Evolutionary conservation across 2,113 vertebrate genomes (phyloP), one percentile per base, ranked within the genome.

Genomic region (Limanda limanda): DNA sequence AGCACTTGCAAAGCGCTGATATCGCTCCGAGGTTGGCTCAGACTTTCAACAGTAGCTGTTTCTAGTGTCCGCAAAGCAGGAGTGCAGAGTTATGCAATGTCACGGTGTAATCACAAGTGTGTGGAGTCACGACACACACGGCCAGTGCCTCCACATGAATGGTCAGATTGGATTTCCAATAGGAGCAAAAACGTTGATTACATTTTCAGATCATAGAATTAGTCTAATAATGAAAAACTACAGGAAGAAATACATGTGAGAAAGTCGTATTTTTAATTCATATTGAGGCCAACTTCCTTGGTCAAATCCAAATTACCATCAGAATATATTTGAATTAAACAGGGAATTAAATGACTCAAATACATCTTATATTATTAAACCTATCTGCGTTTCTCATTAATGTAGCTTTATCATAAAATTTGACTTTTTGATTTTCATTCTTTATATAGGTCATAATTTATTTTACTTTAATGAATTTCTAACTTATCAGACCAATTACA

Each of bases 41-140:
- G 64, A 15, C 17, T 71, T 54, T 31, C 5, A 81, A 82, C 85
- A 72, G 84, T 76, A 78, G 81, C 86, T 25, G 55, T 74, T 68
- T 71, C 77, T 55, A 60, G 64, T 31, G 67, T 71, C 60, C 7
- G 13, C 62, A 71, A 61, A 72, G 37, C 66, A 60, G 58, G 47
- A 37, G 70, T 18, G 17, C 7, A 78, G 31, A 51, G 56, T 27
- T 72, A 54, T 31, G 60, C 27, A 7, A 12, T 27, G 64, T 52
- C 54, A 55, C 15, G 70, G 68, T 21, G 21, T 31, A n/a, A 27
- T 71, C 59, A 21, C 35, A 45, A 51, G 60, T n/a, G 20, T n/a
- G 51, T n/a, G 20, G 47, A 55, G 35, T n/a, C n/a, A 48, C 6
- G 17, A 18, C 48, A 35, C 51, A 66, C 37, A 4, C 31, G 11